Conservation (phyloP, 2,888 invertebrate genomes). For the Clunio marinus region DNA sequence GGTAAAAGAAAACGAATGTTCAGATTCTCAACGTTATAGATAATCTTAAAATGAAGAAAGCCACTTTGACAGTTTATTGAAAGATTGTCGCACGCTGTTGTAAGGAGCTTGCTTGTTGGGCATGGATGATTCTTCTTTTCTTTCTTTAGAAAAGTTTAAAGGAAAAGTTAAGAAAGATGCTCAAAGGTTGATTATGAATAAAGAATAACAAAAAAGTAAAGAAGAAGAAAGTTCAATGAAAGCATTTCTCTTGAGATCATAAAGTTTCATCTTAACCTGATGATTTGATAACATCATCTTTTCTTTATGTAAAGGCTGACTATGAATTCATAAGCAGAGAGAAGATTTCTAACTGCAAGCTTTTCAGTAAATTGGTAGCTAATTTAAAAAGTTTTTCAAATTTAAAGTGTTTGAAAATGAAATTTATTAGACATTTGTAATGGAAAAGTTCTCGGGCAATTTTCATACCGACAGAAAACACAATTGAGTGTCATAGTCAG, state of each 20-base stretch:
- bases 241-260: conserved; percentile 20
- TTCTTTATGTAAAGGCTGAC: not conserved
- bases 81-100: too few species aligned
- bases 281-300: conserved; percentile 25
- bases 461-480: not conserved
- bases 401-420: too few species aligned
- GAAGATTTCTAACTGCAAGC: too few species aligned
- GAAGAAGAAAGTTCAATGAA: conserved; percentile 8
- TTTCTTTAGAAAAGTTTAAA: conserved; percentile 4
- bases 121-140: not conserved
- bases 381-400: too few species aligned
- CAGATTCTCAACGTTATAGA: not conserved
- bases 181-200: conserved; percentile 21
- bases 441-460: not conserved
- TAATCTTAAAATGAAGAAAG: too few species aligned
- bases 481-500: not conserved
- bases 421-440: too few species aligned
- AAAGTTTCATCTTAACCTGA: conserved; percentile 20
- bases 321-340: too few species aligned
- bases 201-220: conserved; percentile 8
- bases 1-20: conserved; percentile 17
- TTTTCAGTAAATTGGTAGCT: too few species aligned
- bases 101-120: too few species aligned
- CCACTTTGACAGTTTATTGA: too few species aligned
- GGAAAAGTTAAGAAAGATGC: not conserved